A percentile compares a stretch with the other conserved stretches of the same genome.
phyloP scores from a whole-genome alignment of 2,797 vertebrate species.

The Chaetophractus vellerosus region DNA sequence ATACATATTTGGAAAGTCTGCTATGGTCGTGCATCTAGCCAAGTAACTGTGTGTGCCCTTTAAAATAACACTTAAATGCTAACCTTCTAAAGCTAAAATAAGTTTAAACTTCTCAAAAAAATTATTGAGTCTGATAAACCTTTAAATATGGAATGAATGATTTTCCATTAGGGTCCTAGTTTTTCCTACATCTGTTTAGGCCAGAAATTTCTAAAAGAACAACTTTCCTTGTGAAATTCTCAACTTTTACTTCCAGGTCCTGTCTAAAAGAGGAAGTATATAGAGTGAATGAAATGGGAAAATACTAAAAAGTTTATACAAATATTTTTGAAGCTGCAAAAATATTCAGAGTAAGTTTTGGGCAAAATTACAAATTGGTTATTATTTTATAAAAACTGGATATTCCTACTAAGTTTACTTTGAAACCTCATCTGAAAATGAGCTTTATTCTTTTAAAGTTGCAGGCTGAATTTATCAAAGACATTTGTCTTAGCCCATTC shows the following conservation, averaged over 20 bases:
- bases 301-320: constrained; percentile 72
- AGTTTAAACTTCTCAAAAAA: constrained; percentile 36
- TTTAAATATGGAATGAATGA: constrained; percentile 43
- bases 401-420: constrained; percentile 52
- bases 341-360: constrained; percentile 66
- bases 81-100: constrained; percentile 55
- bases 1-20: background rate
- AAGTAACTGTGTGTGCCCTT: background rate
- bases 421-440: constrained; percentile 56
- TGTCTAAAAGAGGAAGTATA: constrained; percentile 63
- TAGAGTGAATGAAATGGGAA: constrained; percentile 64
- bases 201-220: constrained; percentile 63
- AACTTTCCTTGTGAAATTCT: constrained; percentile 61
- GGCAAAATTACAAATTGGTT: constrained; percentile 37
- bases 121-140: constrained; percentile 1
- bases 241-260: constrained; percentile 17
- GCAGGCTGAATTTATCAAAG: constrained; percentile 65
- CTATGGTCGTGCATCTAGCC: background rate
- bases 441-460: constrained; percentile 62
- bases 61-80: constrained; percentile 46
- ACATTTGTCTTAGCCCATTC: constrained; percentile 41
- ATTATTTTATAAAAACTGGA: constrained; percentile 50
- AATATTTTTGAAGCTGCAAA: constrained; percentile 78
- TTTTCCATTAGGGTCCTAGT: constrained; percentile 26
- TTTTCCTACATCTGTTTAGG: constrained; percentile 49